Conservation (phyloP, 2,888 invertebrate species). For the Caenorhabditis sp. region DNA sequence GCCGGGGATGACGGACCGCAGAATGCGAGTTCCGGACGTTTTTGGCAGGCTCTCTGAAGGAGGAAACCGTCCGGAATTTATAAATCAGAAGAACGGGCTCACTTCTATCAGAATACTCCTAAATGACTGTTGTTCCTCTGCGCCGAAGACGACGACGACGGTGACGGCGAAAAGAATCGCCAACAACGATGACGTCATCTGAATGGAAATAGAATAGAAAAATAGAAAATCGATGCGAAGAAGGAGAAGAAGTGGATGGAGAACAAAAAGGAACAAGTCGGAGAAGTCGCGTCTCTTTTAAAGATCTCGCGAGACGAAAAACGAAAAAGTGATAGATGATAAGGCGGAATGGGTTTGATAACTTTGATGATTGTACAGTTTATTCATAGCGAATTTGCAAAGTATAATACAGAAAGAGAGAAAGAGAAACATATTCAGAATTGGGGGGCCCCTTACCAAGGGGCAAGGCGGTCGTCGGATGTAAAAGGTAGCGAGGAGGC, state of each 20-base stretch:
- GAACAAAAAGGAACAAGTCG: constrained; percentile 30
- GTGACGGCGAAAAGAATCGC: constrained; percentile 4
- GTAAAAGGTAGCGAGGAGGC: neutral
- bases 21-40: constrained; percentile 65
- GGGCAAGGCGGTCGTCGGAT: neutral
- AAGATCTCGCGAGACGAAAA: constrained; percentile 15
- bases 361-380: constrained; percentile 17
- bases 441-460: neutral
- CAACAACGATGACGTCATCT: constrained; percentile 29
- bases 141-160: neutral
- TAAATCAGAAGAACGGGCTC: neutral
- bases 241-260: constrained; percentile 1
- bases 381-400: constrained; percentile 25
- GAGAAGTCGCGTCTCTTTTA: constrained; percentile 28
- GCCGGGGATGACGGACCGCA: constrained; percentile 34
- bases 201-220: constrained; percentile 9
- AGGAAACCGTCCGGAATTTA: neutral
- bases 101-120: constrained; percentile 68
- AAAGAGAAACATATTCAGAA: constrained; percentile 4
- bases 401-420: constrained; percentile 45
- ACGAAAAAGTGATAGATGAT: no score
- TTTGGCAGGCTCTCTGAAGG: constrained; percentile 68
- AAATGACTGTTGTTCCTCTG: constrained; percentile 44
- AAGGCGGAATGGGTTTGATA: no score
- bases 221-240: no score